A percentile compares a stretch with the other conserved stretches of the same genome.
phyloP scores from a whole-genome alignment of 2,113 vertebrate species.

The Ceratotherium simum region DNA sequence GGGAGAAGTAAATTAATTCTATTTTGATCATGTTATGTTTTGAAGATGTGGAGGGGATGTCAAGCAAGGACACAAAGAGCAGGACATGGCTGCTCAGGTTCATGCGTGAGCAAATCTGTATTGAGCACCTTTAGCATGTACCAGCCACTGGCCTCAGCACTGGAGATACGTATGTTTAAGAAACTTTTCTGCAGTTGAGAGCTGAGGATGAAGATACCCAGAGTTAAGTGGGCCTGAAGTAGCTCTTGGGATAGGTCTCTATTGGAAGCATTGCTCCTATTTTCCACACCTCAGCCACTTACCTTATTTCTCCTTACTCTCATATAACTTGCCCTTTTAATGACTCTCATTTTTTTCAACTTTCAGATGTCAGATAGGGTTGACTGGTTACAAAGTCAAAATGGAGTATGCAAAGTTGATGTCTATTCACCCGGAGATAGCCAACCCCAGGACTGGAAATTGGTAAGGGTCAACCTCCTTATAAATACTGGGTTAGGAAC shows the following conservation, averaged over 20 bases:
- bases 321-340: background rate
- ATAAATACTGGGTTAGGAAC: background rate
- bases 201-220: background rate
- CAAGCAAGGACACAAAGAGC: background rate
- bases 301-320: background rate
- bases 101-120: background rate
- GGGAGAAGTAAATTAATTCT: background rate
- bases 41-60: background rate
- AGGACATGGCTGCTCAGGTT: background rate
- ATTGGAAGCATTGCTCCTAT: background rate
- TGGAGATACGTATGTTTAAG: background rate
- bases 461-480: slow-evolving; percentile 45
- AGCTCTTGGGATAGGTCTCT: background rate
- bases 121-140: background rate
- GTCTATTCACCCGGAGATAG: slow-evolving; percentile 59
- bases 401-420: slow-evolving; percentile 78
- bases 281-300: background rate
- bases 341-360: background rate
- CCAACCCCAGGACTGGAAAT: slow-evolving; percentile 67
- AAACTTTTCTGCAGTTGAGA: background rate
- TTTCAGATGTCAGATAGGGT: slow-evolving; percentile 74
- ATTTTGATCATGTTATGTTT: background rate
- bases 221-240: background rate
- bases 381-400: slow-evolving; percentile 80
- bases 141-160: background rate